Evolutionary conservation across 2,888 invertebrate species (phyloP).

Genomic region (Baronia brevicornis): DNA sequence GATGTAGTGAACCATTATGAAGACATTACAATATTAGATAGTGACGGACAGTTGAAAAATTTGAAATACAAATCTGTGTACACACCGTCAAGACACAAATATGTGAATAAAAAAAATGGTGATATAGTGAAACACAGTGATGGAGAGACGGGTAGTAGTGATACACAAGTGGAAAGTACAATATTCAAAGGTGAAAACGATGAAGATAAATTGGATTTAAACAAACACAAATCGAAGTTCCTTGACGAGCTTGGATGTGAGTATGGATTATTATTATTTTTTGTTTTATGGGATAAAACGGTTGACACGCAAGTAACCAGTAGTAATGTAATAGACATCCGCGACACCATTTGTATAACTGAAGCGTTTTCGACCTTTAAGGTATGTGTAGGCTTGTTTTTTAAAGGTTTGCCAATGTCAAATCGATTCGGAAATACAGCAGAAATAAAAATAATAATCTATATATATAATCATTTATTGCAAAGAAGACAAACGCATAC

Average conservation of each 20-base stretch:
- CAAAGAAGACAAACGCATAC: too few relatives aligned
- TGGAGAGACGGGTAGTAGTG: conserved; percentile 23
- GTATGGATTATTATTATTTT: conserved; percentile 40
- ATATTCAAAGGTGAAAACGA: conserved; percentile 21
- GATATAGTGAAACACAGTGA: conserved; percentile 23
- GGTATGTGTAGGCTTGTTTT: too few relatives aligned
- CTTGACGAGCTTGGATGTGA: conserved; percentile 83
- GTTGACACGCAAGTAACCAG: neutral
- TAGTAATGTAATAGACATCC: neutral
- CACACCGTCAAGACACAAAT: too few relatives aligned
- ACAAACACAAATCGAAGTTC: conserved; percentile 71
- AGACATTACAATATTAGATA: conserved; percentile 54
- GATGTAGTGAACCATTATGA: conserved; percentile 50
- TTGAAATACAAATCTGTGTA: conserved; percentile 50
- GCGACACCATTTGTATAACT: too few relatives aligned
- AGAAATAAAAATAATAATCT: too few relatives aligned
- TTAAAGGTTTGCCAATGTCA: too few relatives aligned
- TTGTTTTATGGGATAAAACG: neutral
- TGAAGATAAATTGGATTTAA: conserved; percentile 19
- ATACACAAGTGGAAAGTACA: conserved; percentile 22
- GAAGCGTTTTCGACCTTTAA: too few relatives aligned
- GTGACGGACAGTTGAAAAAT: conserved; percentile 48
- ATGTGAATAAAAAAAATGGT: conserved; percentile 23
- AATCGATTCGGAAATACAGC: too few relatives aligned
- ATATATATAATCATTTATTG: too few relatives aligned